These are phyloP conservation scores for Centropristis striata DNA, from an alignment of 2,113 vertebrate species.

Conservation along the genomic window DNA sequence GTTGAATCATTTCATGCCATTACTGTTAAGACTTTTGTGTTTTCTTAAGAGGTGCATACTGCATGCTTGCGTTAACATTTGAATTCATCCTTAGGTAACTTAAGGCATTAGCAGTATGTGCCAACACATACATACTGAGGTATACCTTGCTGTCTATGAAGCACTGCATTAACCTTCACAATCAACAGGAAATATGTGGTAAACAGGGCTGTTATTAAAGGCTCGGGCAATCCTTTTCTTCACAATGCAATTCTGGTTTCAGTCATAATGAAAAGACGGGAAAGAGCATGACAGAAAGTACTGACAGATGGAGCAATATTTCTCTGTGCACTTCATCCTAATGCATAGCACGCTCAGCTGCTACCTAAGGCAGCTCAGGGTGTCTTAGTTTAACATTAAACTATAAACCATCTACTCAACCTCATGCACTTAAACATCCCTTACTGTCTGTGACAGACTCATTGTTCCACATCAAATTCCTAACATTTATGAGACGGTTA, in stretches of 20 bases:
- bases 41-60: constrained; percentile 4
- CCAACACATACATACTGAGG: constrained; percentile 14
- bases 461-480: constrained; percentile 16
- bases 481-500: constrained; percentile 48
- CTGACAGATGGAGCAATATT: constrained; percentile 10
- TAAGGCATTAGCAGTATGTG: constrained; percentile 41
- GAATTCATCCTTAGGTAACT: constrained; percentile 43
- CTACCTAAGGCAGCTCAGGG: not conserved
- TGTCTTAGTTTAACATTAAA: constrained; percentile 8
- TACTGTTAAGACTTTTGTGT: constrained; percentile 17
- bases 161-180: not conserved
- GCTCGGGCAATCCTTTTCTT: not conserved
- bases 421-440: constrained; percentile 26
- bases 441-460: constrained; percentile 4
- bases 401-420: constrained; percentile 29
- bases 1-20: constrained; percentile 13
- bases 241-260: constrained; percentile 20
- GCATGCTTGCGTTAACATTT: constrained; percentile 42
- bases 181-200: constrained; percentile 4
- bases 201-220: constrained; percentile 2
- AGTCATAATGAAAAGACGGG: constrained; percentile 1
- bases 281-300: constrained; percentile 6
- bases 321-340: constrained; percentile 10
- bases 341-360: not conserved
- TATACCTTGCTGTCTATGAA: constrained; percentile 1